A percentile compares a stretch with the other conserved stretches of the same genome.
phyloP scores from a whole-genome alignment of 2,797 vertebrate species.

The Thaleichthys pacificus region DNA sequence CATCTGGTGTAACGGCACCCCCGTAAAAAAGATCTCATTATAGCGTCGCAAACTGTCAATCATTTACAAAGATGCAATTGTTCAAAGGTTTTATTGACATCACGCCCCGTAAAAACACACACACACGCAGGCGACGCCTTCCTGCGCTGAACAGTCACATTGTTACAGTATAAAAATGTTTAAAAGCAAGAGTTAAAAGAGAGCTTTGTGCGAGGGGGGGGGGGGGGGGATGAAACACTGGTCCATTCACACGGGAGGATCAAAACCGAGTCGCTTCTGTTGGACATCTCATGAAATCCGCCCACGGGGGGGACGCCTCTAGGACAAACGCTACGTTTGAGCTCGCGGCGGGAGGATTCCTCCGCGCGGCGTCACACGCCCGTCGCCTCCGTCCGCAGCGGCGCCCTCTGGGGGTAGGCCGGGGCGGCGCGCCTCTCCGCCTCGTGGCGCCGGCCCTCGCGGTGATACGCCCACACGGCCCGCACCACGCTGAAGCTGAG shows the following conservation, averaged over 20 bases:
- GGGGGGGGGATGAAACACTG: not conserved
- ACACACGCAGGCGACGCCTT: not conserved
- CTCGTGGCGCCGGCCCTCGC: constrained; percentile 46
- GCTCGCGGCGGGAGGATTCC: too few relatives aligned
- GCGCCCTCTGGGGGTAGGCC: constrained; percentile 24
- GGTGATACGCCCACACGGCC: constrained; percentile 51
- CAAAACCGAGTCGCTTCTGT: not conserved
- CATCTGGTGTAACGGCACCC: not conserved
- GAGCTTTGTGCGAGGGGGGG: too few relatives aligned
- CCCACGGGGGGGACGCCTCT: not conserved
- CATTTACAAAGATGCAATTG: not conserved
- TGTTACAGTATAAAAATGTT: not conserved
- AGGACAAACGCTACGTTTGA: too few relatives aligned
- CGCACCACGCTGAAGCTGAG: constrained; percentile 73
- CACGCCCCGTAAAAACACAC: not conserved
- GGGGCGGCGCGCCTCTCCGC: constrained; percentile 21
- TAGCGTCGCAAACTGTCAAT: not conserved
- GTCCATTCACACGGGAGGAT: not conserved
- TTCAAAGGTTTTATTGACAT: constrained; percentile 4
- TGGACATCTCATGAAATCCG: not conserved
- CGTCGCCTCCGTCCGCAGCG: constrained; percentile 47
- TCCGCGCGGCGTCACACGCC: constrained; percentile 44
- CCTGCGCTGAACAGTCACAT: not conserved
- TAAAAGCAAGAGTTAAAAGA: too few relatives aligned
- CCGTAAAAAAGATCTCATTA: not conserved